A percentile compares a stretch with the other conserved stretches of the same genome.
phyloP scores from a whole-genome alignment of 37 sponge, comb jelly and placozoan species.

The Lycopodina hypogea region DNA sequence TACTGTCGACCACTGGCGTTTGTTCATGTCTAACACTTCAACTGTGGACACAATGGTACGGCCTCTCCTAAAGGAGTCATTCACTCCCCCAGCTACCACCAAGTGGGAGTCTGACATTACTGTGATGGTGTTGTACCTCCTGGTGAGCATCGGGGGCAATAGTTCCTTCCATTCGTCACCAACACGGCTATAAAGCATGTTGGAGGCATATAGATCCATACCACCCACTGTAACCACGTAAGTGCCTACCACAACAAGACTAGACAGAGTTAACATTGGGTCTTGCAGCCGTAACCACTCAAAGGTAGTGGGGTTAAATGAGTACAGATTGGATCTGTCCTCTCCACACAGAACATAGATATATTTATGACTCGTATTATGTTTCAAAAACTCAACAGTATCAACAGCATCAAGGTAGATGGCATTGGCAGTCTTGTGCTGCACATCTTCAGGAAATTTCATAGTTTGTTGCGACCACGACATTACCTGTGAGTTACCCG shows the following conservation, averaged over 20 bases:
- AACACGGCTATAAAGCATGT: not conserved
- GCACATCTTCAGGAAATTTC: not conserved
- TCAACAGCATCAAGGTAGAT: not conserved
- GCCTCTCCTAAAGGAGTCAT: too few relatives aligned
- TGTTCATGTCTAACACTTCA: conserved; percentile 1
- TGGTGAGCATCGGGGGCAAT: conserved; percentile 5
- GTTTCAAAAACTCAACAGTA: too few relatives aligned
- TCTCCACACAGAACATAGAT: not conserved
- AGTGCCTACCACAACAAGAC: not conserved
- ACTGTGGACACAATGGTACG: not conserved
- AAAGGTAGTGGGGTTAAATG: not conserved
- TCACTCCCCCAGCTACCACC: not conserved
- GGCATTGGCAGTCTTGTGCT: not conserved
- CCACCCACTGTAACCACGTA: not conserved
- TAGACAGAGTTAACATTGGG: not conserved
- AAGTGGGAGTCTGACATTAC: not conserved
- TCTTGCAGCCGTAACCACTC: not conserved
- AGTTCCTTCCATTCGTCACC: not conserved
- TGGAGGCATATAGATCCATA: not conserved
- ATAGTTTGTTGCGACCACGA: too few relatives aligned
- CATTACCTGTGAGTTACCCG: too few relatives aligned
- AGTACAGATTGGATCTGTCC: not conserved
- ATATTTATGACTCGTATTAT: too few relatives aligned
- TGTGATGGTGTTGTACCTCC: not conserved
- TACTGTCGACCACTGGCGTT: not conserved